Evolutionary conservation across 2,113 vertebrate species (phyloP).

Genomic region (Microtus richardsoni): DNA sequence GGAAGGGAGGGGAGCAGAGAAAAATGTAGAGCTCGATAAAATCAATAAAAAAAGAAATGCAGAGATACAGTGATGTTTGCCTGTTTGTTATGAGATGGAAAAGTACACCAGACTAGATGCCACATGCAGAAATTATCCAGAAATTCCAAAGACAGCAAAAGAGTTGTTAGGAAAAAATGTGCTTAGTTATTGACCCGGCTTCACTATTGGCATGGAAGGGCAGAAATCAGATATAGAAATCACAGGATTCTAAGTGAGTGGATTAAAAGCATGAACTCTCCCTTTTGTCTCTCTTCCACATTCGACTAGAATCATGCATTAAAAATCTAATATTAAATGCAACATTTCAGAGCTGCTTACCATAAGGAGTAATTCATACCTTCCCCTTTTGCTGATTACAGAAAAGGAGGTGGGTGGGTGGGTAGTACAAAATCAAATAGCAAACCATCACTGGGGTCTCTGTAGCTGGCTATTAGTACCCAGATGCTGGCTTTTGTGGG

Average conservation of each 20-base stretch:
- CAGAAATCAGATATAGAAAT: slow-evolving; percentile 83
- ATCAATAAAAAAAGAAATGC: slow-evolving; percentile 65
- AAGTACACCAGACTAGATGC: slow-evolving; percentile 87
- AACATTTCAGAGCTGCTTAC: slow-evolving; percentile 83
- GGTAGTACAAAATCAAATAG: not conserved
- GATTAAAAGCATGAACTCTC: slow-evolving; percentile 59
- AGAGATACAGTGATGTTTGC: slow-evolving; percentile 84
- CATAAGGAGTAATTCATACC: slow-evolving; percentile 71
- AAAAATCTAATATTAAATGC: slow-evolving; percentile 74
- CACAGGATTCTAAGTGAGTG: slow-evolving; percentile 82
- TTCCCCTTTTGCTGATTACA: slow-evolving; percentile 72
- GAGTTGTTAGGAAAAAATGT: slow-evolving; percentile 76
- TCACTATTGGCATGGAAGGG: slow-evolving; percentile 83
- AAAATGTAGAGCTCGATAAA: too few relatives aligned
- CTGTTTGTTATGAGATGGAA: slow-evolving; percentile 80
- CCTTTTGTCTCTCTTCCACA: slow-evolving; percentile 66
- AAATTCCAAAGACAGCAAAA: too few relatives aligned
- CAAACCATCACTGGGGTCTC: slow-evolving; percentile 76
- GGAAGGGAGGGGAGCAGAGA: too few relatives aligned
- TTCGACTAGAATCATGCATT: slow-evolving; percentile 75
- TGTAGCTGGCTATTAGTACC: slow-evolving; percentile 82
- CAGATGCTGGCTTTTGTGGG: slow-evolving; percentile 80
- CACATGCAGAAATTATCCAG: too few relatives aligned
- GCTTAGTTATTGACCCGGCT: slow-evolving; percentile 84
- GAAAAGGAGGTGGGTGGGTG: not conserved